Conservation (phyloP, 2,888 invertebrate genomes). For the Lithophane leautieri region DNA sequence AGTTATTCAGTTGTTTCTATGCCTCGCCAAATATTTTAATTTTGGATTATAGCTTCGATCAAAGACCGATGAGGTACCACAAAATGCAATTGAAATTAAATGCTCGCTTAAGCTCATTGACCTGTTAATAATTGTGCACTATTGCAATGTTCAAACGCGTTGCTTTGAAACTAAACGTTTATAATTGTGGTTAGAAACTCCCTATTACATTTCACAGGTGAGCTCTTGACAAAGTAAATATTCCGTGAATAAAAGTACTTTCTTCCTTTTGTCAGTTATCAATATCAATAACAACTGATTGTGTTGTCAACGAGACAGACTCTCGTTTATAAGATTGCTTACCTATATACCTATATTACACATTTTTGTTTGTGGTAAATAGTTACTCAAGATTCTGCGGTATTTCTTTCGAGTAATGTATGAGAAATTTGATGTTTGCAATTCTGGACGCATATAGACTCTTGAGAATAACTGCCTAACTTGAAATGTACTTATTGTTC, state of each 20-base stretch:
- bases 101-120: constrained; percentile 34
- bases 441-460: background rate
- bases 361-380: background rate
- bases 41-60: constrained; percentile 1
- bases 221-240: background rate
- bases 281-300: background rate
- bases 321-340: background rate
- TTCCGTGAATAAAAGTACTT: background rate
- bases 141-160: constrained; percentile 28
- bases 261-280: background rate
- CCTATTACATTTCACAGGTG: constrained; percentile 1
- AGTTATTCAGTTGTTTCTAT: background rate
- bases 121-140: constrained; percentile 39
- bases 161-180: constrained; percentile 15
- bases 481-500: background rate
- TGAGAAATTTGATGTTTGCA: background rate
- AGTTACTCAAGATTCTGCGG: background rate
- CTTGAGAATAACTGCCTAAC: background rate
- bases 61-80: background rate
- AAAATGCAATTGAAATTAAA: constrained; percentile 47
- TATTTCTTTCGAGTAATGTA: background rate
- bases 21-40: background rate
- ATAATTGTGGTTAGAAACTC: background rate
- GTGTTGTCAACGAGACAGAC: background rate
- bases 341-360: background rate